phyloP scores from a whole-genome alignment of 2,888 invertebrate genomes.

The Oxycera nigricornis region DNA sequence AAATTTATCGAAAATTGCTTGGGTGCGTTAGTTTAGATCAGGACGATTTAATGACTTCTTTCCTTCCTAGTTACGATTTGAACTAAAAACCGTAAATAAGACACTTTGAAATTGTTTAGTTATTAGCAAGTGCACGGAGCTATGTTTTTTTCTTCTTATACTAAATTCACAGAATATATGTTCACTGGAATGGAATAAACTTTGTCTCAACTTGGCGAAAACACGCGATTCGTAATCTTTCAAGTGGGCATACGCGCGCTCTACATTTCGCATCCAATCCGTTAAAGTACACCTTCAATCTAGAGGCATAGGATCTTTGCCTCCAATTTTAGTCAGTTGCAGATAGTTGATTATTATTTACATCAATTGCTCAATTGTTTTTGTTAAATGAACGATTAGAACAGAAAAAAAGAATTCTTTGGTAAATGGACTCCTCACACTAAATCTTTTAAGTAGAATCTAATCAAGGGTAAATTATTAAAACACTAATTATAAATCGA shows the following conservation, averaged over 20 bases:
- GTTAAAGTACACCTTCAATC: too few relatives aligned
- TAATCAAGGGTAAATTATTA: neutral
- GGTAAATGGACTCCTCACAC: conserved; percentile 4
- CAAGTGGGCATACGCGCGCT: too few relatives aligned
- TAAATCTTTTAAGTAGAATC: neutral
- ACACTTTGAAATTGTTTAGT: conserved; percentile 31
- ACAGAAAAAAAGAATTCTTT: conserved; percentile 11
- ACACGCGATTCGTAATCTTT: too few relatives aligned
- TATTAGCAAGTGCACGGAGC: neutral
- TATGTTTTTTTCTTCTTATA: neutral
- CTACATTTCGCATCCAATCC: too few relatives aligned
- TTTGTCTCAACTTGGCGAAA: too few relatives aligned
- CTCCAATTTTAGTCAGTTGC: too few relatives aligned
- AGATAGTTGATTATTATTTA: too few relatives aligned
- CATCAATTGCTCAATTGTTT: too few relatives aligned
- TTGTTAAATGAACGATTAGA: too few relatives aligned
- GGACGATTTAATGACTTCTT: neutral
- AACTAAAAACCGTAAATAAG: conserved; percentile 21
- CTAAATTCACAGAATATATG: conserved; percentile 12
- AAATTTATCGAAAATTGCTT: conserved; percentile 18
- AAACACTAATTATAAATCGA: neutral
- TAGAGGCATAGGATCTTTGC: too few relatives aligned
- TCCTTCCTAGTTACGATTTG: too few relatives aligned
- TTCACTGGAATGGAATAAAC: conserved; percentile 22
- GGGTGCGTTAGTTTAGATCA: conserved; percentile 19